Evolutionary conservation across 2,113 vertebrate genomes (phyloP).

Genomic region (Zapus hudsonius): DNA sequence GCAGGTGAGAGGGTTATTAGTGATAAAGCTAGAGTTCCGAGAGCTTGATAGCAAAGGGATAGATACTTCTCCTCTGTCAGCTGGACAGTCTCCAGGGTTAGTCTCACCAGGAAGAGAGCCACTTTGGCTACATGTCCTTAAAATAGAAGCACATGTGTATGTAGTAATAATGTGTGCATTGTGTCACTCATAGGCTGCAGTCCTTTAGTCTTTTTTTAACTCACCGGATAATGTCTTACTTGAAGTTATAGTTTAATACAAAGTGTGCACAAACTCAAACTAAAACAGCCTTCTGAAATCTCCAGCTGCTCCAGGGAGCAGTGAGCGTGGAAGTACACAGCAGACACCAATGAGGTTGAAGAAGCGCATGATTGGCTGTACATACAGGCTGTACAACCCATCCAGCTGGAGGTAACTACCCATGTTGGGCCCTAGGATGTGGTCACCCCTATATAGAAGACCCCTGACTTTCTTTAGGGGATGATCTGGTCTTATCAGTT

Average conservation of each 20-base stretch:
- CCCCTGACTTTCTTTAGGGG: background rate
- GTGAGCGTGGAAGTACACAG: background rate
- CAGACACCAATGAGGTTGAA: too few relatives aligned
- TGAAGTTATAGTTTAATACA: background rate
- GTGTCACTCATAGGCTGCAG: background rate
- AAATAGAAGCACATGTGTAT: background rate
- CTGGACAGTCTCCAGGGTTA: too few relatives aligned
- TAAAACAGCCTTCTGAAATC: background rate
- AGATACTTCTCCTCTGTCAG: too few relatives aligned
- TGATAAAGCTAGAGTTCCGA: background rate
- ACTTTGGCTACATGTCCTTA: background rate
- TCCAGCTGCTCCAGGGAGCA: too few relatives aligned
- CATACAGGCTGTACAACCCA: background rate
- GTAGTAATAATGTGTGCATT: fast-evolving
- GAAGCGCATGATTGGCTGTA: background rate
- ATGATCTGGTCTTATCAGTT: background rate
- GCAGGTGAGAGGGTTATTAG: background rate
- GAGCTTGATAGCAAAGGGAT: background rate
- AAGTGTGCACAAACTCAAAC: background rate
- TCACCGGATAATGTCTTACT: background rate
- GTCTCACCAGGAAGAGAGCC: background rate
- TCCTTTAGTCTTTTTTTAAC: conserved; percentile 1
- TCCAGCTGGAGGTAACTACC: background rate
- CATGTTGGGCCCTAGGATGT: fast-evolving
- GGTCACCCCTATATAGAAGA: fast-evolving